Evolutionary conservation across 2,797 vertebrate species (phyloP).

Genomic region (Gastrophryne carolinensis): DNA sequence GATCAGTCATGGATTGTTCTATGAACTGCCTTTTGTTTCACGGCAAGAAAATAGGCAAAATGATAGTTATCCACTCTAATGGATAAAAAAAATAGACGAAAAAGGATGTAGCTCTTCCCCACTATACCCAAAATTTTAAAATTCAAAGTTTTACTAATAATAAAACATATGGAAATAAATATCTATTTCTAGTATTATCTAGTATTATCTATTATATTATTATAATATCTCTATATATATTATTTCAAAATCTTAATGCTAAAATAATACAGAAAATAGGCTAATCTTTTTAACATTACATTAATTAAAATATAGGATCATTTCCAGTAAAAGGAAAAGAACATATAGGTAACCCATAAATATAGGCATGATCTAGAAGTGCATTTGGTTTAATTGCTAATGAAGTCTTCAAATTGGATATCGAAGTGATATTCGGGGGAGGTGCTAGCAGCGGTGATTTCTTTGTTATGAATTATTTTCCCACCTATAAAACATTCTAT

Average conservation of each 20-base stretch:
- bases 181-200: too few relatives aligned
- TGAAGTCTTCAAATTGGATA: constrained; percentile 64
- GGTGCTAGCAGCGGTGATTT: constrained; percentile 64
- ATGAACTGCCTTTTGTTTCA: too few relatives aligned
- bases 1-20: too few relatives aligned
- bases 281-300: constrained; percentile 68
- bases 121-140: too few relatives aligned
- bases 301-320: constrained; percentile 70
- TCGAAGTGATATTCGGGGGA: constrained; percentile 59
- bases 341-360: constrained; percentile 77
- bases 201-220: too few relatives aligned
- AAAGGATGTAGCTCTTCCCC: too few relatives aligned
- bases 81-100: too few relatives aligned
- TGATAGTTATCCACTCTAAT: too few relatives aligned
- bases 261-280: constrained; percentile 72
- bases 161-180: constrained; percentile 80
- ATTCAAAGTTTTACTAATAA: too few relatives aligned
- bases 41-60: too few relatives aligned
- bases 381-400: constrained; percentile 69
- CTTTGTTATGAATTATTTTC: constrained; percentile 65
- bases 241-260: constrained; percentile 69
- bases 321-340: constrained; percentile 69
- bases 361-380: constrained; percentile 81
- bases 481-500: constrained; percentile 70
- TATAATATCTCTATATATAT: constrained; percentile 67